phyloP scores from a whole-genome alignment of 1,140 invertebrate species.

The Drosophila nigrodunni region DNA sequence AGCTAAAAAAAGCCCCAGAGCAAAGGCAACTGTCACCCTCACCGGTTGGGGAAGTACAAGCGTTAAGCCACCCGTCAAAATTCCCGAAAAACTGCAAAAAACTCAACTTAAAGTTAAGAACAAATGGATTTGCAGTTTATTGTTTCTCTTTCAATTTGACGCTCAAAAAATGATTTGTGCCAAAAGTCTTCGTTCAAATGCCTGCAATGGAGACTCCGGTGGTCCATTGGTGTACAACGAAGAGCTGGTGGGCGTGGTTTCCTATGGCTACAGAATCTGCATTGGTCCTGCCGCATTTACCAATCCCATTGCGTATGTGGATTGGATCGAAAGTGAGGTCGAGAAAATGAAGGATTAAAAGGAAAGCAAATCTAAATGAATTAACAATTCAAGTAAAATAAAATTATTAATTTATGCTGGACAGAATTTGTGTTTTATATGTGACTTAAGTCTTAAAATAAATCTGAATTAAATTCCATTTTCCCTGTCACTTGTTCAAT shows the following conservation, averaged over 20 bases:
- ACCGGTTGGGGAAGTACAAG: constrained; percentile 77
- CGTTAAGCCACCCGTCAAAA: fast-evolving
- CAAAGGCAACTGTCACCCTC: constrained; percentile 52
- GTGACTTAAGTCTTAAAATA: too few relatives aligned
- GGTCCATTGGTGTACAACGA: constrained; percentile 79
- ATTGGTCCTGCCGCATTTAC: constrained; percentile 86
- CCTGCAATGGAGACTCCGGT: constrained; percentile 81
- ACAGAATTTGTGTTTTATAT: too few relatives aligned
- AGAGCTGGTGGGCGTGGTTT: constrained; percentile 86
- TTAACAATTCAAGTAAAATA: too few relatives aligned
- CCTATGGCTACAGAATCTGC: constrained; percentile 85
- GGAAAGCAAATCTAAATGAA: too few relatives aligned
- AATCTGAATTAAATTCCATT: too few relatives aligned
- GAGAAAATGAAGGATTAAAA: too few relatives aligned
- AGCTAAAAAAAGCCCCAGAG: constrained; percentile 1
- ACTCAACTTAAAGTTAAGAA: background rate
- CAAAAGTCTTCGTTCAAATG: background rate
- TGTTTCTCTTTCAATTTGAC: too few relatives aligned
- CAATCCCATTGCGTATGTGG: constrained; percentile 84
- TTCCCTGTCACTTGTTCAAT: too few relatives aligned
- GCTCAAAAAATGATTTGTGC: constrained; percentile 80
- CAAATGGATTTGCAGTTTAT: background rate
- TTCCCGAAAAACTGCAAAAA: background rate
- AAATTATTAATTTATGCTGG: too few relatives aligned
- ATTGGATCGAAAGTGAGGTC: constrained; percentile 12